Evolutionary conservation across 2,113 vertebrate genomes (phyloP).

Genomic region (Smithornis capensis): DNA sequence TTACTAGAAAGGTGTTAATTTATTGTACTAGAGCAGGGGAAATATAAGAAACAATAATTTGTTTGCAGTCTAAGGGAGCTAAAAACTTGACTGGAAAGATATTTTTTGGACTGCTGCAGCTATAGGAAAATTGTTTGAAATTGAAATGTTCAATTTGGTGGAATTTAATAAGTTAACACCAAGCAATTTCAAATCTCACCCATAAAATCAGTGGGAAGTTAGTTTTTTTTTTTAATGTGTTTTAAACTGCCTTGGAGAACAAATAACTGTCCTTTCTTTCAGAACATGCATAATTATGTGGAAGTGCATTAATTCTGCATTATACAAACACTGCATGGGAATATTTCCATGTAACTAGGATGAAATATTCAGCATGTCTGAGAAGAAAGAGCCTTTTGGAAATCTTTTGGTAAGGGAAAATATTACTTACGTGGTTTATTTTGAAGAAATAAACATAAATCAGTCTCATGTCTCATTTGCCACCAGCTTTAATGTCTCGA

Average conservation of each 20-base stretch:
- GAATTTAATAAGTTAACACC: background rate
- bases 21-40: background rate
- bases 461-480: constrained; percentile 1
- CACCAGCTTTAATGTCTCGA: background rate
- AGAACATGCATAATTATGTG: background rate
- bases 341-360: background rate
- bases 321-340: background rate
- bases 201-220: background rate
- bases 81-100: background rate
- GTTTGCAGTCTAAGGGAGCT: background rate
- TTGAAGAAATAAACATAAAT: constrained; percentile 11
- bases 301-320: background rate
- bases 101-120: background rate
- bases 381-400: background rate
- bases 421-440: background rate
- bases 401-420: constrained; percentile 1
- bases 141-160: background rate
- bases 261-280: background rate
- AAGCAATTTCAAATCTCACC: background rate
- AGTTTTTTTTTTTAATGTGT: background rate
- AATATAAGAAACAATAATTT: background rate
- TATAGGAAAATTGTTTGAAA: background rate
- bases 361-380: background rate
- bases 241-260: background rate
- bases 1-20: background rate